Evolutionary conservation across 2,888 invertebrate genomes (phyloP), one percentile per base, ranked within the genome.

Genomic region (Drosophila atripex): DNA sequence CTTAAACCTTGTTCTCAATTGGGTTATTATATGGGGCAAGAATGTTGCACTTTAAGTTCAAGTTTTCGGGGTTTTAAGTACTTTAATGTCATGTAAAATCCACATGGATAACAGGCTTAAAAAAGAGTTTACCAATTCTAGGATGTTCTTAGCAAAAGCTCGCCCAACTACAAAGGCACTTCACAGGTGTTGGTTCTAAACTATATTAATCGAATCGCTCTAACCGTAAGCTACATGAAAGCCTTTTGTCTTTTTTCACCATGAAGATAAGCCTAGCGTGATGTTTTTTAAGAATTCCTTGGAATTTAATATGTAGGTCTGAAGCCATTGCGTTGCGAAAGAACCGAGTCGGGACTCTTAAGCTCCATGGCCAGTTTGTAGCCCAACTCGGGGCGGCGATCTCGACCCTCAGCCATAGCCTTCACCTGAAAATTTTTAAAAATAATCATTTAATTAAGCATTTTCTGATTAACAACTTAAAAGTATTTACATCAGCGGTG

Each of bases 331-430:
- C 91, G 87, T 54, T 91, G 91, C 28, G 91, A 91, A 12, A 91
- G 73, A 16, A 90, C 91, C 3, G 91, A 91, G 54, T 93, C 93
- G 0, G 93, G 94, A 86, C 93, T 93, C 87, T 95, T 95, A 0
- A 97, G 93, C 89, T 97, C 97, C 93, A 97, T 93, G 38, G 97
- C 97, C 16, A 97, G 93, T 89, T 97, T 97, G 91, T 97, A 96
- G 21, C 97, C 98, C 3, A 98, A 93, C 88, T 97, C 97, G 0
- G 97, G 96, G 60, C 97, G 94, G 14, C 98, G 93, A 92, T 98
- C 97, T 63, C 95, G 93, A 0, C 97, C 97, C 86, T 96, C 95
- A 3, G 97, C 96, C 97, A 98, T 97, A 0, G 95, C 94, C 86
- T 95, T 93, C 0, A 98, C 96, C 94, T 97, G 92, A 2, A 91